Percentiles rank a stretch among this genome's conserved stretches.
Conservation (phyloP, 2,113 vertebrate genomes). For the Ophthalmolycus amberensis region DNA sequence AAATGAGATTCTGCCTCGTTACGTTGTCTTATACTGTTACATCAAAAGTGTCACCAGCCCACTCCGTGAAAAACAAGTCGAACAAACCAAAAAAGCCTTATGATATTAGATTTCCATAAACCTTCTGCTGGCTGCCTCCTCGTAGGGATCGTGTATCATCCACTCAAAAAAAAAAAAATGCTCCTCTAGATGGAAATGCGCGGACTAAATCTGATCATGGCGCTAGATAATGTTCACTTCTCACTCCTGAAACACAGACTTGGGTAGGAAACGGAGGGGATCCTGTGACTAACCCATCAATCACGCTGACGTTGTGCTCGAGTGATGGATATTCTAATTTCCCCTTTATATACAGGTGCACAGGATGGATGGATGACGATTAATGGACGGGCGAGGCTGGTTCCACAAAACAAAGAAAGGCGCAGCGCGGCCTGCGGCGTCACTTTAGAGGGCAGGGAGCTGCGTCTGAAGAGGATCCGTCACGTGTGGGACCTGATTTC, state of each 20-base stretch:
- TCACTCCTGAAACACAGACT: slow-evolving; percentile 77
- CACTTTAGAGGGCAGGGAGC: slow-evolving; percentile 36
- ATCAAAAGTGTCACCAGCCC: slow-evolving; percentile 79
- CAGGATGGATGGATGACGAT: slow-evolving; percentile 78
- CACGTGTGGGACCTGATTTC: slow-evolving; percentile 63
- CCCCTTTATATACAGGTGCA: slow-evolving; percentile 81
- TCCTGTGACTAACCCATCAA: slow-evolving; percentile 82
- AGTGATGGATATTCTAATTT: slow-evolving; percentile 85
- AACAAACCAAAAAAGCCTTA: slow-evolving; percentile 77
- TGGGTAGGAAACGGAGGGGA: slow-evolving; percentile 71
- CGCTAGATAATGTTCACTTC: slow-evolving; percentile 81
- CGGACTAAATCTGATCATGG: slow-evolving; percentile 82
- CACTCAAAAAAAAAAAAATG: slow-evolving; percentile 65
- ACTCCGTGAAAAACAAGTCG: slow-evolving; percentile 78
- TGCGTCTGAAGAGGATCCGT: slow-evolving; percentile 50
- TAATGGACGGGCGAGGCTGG: slow-evolving; percentile 76
- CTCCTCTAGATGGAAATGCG: slow-evolving; percentile 79
- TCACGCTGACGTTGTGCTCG: slow-evolving; percentile 75
- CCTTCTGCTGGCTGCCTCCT: slow-evolving; percentile 75
- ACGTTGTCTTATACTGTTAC: slow-evolving; percentile 78
- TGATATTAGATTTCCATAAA: slow-evolving; percentile 82
- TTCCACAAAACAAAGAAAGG: slow-evolving; percentile 74
- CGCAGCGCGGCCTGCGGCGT: slow-evolving; percentile 37
- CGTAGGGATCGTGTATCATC: slow-evolving; percentile 73
- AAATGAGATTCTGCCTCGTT: slow-evolving; percentile 80